A percentile compares a stretch with the other conserved stretches of the same genome.
Evolutionary conservation across 2,888 invertebrate species (phyloP).

Genomic region (Plagodis dolabraria): DNA sequence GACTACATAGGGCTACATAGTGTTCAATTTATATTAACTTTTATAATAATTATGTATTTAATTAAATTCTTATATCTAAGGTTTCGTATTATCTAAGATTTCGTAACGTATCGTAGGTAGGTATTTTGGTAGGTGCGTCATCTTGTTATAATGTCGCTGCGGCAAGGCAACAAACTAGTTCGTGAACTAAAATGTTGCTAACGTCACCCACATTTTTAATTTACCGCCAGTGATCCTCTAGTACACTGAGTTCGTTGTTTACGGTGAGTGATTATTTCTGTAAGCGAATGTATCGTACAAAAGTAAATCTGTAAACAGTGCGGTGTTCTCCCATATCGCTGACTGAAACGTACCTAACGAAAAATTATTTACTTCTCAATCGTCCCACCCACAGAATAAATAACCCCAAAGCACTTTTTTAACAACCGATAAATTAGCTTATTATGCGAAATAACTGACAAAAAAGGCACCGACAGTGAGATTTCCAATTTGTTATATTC

Average conservation of each 20-base stretch:
- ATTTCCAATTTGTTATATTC: conserved; percentile 7
- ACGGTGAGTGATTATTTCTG: no score
- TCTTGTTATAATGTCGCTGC: conserved; percentile 61
- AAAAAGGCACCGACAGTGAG: background rate
- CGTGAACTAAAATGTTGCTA: conserved; percentile 51
- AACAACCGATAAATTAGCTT: conserved; percentile 5
- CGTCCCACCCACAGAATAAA: background rate
- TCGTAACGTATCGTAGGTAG: conserved; percentile 20
- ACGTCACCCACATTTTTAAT: conserved; percentile 55
- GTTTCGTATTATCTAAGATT: background rate
- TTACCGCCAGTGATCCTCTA: conserved; percentile 4
- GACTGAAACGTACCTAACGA: no score
- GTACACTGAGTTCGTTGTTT: no score
- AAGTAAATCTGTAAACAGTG: no score
- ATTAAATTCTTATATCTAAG: background rate
- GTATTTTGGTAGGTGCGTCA: conserved; percentile 72
- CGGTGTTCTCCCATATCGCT: no score
- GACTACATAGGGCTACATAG: no score
- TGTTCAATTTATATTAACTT: no score
- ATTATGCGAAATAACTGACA: conserved; percentile 6
- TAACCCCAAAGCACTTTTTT: background rate
- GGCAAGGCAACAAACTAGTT: conserved; percentile 60
- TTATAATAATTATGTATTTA: no score
- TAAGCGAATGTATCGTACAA: no score
- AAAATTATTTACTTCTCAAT: conserved; percentile 14